A percentile compares a stretch with the other conserved stretches of the same genome.
phyloP scores from a whole-genome alignment of 1,140 invertebrate species.

The Drosophila littoralis region DNA sequence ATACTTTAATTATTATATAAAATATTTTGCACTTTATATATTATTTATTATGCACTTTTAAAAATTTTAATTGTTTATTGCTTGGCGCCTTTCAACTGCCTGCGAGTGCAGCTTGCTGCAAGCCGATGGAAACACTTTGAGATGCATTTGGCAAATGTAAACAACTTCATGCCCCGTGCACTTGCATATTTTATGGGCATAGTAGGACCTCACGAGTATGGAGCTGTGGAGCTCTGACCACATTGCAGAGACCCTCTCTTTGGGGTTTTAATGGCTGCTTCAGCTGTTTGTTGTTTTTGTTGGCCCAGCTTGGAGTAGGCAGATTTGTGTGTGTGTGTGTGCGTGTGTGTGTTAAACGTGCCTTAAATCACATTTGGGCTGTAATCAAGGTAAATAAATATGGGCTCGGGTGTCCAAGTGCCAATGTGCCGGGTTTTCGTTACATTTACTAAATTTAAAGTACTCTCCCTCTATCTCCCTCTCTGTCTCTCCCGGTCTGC shows the following conservation, averaged over 20 bases:
- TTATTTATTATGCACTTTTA: too few relatives aligned
- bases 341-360: conserved; percentile 66
- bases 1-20: too few relatives aligned
- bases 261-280: conserved; percentile 24
- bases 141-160: conserved; percentile 36
- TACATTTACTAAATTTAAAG: conserved; percentile 59
- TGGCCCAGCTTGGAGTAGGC: background rate
- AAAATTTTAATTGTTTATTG: too few relatives aligned
- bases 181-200: conserved; percentile 61
- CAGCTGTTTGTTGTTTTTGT: conserved; percentile 20
- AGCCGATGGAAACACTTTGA: conserved; percentile 12
- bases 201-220: background rate
- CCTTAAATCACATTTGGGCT: conserved; percentile 78
- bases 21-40: too few relatives aligned
- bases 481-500: background rate
- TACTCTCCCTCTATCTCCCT: conserved; percentile 6
- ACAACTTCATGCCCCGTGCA: conserved; percentile 43
- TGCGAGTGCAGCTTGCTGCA: conserved; percentile 11
- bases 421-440: conserved; percentile 59
- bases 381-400: conserved; percentile 80
- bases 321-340: conserved; percentile 2
- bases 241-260: conserved; percentile 10
- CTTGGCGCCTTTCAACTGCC: too few relatives aligned
- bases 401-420: conserved; percentile 37
- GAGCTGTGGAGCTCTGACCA: conserved; percentile 4